Percentiles rank a stretch among this genome's conserved stretches.
Conservation (phyloP, 2,888 invertebrate genomes). For the Patella pellucida region DNA sequence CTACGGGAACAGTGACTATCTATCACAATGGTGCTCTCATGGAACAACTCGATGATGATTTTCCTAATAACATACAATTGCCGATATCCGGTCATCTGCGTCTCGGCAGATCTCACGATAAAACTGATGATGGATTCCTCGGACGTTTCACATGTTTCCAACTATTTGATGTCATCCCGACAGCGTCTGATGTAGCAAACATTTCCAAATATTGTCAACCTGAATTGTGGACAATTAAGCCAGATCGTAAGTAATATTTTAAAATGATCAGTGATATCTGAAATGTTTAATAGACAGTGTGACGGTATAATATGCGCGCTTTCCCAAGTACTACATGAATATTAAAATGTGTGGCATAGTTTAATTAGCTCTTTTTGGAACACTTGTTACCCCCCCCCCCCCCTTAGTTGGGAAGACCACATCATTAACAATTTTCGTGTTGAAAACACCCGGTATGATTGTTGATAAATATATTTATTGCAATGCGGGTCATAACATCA, state of each 20-base stretch:
- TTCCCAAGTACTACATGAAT: no score
- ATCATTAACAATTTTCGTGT: no score
- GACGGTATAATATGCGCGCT: no score
- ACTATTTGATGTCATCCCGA: slow-evolving; percentile 32
- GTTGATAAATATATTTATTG: no score
- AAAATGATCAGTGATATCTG: no score
- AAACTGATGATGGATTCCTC: slow-evolving; percentile 34
- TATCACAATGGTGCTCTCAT: slow-evolving; percentile 39
- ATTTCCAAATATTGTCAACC: slow-evolving; percentile 35
- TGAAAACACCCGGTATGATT: no score
- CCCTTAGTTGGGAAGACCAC: no score
- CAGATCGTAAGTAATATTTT: slow-evolving; percentile 32
- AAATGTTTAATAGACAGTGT: no score
- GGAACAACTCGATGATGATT: slow-evolving; percentile 44
- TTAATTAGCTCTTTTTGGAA: no score
- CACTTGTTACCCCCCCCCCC: no score
- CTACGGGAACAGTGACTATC: slow-evolving; percentile 41
- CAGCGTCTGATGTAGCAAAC: slow-evolving; percentile 27
- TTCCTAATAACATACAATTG: slow-evolving; percentile 43
- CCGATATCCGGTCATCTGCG: slow-evolving; percentile 38
- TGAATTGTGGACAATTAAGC: slow-evolving; percentile 36
- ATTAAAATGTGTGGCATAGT: no score
- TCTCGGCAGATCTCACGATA: slow-evolving; percentile 32
- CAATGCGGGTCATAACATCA: no score
- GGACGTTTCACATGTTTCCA: slow-evolving; percentile 44